Evolutionary conservation across 2,113 vertebrate species (phyloP).

Genomic region (Rhodinocichla rosea): DNA sequence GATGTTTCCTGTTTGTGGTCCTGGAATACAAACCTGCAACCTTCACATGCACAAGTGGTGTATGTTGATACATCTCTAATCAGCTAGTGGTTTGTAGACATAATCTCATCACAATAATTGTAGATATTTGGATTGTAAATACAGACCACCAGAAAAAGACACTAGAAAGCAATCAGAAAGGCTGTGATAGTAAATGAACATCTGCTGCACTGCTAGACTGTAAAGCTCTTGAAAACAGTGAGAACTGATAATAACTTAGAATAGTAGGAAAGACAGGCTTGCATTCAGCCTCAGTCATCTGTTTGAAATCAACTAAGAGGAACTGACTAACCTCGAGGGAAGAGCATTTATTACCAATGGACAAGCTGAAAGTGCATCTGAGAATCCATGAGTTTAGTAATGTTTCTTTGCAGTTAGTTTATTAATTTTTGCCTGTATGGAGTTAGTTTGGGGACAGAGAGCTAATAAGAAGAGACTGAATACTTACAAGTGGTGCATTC

Average conservation of each 20-base stretch:
- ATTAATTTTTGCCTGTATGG: neutral
- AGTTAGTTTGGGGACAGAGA: neutral
- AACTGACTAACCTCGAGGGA: neutral
- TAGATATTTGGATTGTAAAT: conserved; percentile 10
- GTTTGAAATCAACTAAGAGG: neutral
- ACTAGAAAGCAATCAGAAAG: conserved; percentile 28
- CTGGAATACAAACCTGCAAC: neutral
- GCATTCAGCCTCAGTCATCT: neutral
- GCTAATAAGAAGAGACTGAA: neutral
- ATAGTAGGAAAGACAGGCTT: neutral
- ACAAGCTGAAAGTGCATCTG: neutral
- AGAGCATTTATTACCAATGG: neutral
- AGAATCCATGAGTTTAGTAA: neutral
- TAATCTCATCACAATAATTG: conserved; percentile 15
- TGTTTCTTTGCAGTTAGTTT: neutral
- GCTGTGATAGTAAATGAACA: neutral
- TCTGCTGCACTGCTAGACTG: neutral
- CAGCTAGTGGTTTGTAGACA: neutral
- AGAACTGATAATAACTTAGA: neutral
- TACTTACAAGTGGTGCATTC: neutral
- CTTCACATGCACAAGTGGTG: neutral
- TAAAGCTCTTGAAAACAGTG: neutral
- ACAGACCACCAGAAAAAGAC: neutral
- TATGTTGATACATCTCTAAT: neutral
- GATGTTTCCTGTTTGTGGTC: neutral